Percentiles rank a stretch among this genome's conserved stretches.
phyloP scores from a whole-genome alignment of 1,140 invertebrate species.

The Helicoverpa armigera region DNA sequence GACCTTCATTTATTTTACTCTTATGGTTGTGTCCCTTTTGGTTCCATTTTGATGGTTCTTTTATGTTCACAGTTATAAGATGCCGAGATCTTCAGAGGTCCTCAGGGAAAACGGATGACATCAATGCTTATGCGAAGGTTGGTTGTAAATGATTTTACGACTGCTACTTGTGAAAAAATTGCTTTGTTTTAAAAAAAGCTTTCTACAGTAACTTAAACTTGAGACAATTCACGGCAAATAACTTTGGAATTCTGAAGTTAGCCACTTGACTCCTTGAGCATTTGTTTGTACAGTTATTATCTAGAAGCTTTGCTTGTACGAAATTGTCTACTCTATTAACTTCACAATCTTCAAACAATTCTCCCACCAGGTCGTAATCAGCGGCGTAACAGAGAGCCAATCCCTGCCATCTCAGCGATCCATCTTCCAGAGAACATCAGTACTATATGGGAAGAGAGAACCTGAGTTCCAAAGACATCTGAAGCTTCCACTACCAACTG shows the following conservation, averaged over 20 bases:
- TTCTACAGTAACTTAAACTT: neutral
- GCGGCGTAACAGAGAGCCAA: slow-evolving; percentile 73
- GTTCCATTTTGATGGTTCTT: slow-evolving; percentile 4
- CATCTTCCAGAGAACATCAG: slow-evolving; percentile 82
- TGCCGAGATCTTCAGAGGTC: slow-evolving; percentile 79
- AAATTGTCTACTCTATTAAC: too few relatives aligned
- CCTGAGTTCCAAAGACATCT: slow-evolving; percentile 82
- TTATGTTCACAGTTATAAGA: slow-evolving; percentile 75
- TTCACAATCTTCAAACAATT: too few relatives aligned
- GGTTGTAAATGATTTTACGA: slow-evolving; percentile 22
- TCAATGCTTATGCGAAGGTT: slow-evolving; percentile 84
- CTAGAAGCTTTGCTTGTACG: too few relatives aligned
- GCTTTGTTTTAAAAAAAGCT: neutral
- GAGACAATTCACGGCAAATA: too few relatives aligned
- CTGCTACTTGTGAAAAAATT: neutral
- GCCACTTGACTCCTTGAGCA: too few relatives aligned
- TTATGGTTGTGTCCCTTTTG: slow-evolving; percentile 17
- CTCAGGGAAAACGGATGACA: slow-evolving; percentile 77
- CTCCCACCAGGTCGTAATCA: slow-evolving; percentile 76
- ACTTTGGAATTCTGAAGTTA: too few relatives aligned
- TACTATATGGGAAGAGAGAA: slow-evolving; percentile 80
- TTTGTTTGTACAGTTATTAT: too few relatives aligned
- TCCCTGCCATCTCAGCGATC: slow-evolving; percentile 77
- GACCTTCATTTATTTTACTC: slow-evolving; percentile 55
- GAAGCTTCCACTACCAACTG: slow-evolving; percentile 73